Evolutionary conservation across 2,888 invertebrate species (phyloP), one percentile per base, ranked within the genome.

Genomic region (Monopis laevigella): DNA sequence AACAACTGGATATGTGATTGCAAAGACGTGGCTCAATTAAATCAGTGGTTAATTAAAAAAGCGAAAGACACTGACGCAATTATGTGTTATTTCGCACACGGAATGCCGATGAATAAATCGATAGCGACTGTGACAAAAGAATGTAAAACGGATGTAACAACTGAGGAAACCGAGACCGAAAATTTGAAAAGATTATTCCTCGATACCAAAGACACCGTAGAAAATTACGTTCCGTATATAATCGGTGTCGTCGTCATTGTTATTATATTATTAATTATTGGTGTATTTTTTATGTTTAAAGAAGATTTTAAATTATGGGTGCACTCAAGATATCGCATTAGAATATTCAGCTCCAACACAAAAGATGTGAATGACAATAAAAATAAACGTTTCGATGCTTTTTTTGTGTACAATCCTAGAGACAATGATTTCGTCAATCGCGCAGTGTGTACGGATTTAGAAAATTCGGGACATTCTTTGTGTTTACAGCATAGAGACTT

Each of bases 1-100:
- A 92, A 91, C 83, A 86, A 87, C 63, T 92, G 93, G 93, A 88
- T 88, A 65, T 92, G 92, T 73, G 88, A 90, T 62, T 92, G 92
- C 71, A 83, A 82, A 57, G 87, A 88, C 56, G 83, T 90, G 41
- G 83, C 82, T 47, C 85, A 85, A 54, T 73, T 90, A 54, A 86
- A 88, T 59, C 82, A 85, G 52, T 90, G 90, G 90, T 67, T 90
- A 45, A 77, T 84, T 56, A 83, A 86, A 59, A 86, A 87, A 60
- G 84, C 84, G 40, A 84, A 85, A 63, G 85, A 87, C 58, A 84
- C 87, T 43, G 84, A 86, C 52, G 85, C 78, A 62, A 84, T 88
- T 82, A 83, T 85, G 68, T 89, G 88, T 63, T 82, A 84, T 54
- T 84, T 85, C 58, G 80, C 83, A 52, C 82, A 75, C 56, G 75